Percentiles rank a stretch among this genome's conserved stretches.
phyloP scores from a whole-genome alignment of 2,888 invertebrate genomes.

The Nymphalis urticae region DNA sequence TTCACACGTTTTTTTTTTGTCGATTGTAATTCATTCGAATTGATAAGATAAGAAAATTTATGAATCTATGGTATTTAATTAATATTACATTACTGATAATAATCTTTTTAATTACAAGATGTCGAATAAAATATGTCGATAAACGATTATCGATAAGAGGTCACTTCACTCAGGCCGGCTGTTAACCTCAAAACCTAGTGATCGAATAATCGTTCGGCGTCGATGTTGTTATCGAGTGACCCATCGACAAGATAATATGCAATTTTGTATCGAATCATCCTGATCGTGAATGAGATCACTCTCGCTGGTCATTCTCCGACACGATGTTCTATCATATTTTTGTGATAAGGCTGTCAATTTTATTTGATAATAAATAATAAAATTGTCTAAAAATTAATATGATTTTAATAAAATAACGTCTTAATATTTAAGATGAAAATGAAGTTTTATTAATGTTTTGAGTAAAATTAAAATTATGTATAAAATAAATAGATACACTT shows the following conservation, averaged over 20 bases:
- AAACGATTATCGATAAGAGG: slow-evolving; percentile 8
- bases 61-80: no score
- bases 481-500: no score
- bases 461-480: no score
- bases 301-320: slow-evolving; percentile 25
- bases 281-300: slow-evolving; percentile 30
- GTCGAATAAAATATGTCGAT: background rate
- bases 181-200: slow-evolving; percentile 20
- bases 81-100: no score
- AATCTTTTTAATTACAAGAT: no score
- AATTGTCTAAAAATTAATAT: no score
- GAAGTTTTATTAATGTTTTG: no score
- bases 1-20: slow-evolving; percentile 41
- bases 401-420: no score
- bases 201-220: slow-evolving; percentile 15
- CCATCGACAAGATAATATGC: slow-evolving; percentile 23
- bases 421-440: no score
- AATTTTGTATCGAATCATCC: slow-evolving; percentile 28
- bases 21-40: slow-evolving; percentile 14
- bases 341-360: background rate
- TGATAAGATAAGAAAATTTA: background rate
- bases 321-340: slow-evolving; percentile 11
- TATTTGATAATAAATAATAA: no score
- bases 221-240: slow-evolving; percentile 25
- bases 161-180: slow-evolving; percentile 7